Evolutionary conservation across 2,797 vertebrate genomes (phyloP).

Genomic region (Lacerta bilineata): DNA sequence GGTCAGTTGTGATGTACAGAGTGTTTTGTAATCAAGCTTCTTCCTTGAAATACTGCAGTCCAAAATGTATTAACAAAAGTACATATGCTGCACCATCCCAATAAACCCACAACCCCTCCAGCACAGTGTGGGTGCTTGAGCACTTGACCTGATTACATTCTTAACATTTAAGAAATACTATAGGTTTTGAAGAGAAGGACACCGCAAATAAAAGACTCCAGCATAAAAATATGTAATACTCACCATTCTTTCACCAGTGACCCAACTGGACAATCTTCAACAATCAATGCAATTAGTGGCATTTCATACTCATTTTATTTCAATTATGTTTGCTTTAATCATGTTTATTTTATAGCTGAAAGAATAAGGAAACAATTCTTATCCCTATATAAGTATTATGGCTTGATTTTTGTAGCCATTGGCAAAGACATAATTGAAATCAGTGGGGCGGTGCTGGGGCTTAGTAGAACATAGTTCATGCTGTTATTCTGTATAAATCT

Average conservation of each 20-base stretch:
- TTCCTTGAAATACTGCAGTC: no score
- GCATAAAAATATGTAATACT: background rate
- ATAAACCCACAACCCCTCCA: no score
- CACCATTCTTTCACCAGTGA: conserved; percentile 13
- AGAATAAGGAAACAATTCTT: conserved; percentile 37
- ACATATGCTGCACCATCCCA: no score
- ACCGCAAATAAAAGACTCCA: conserved; percentile 1
- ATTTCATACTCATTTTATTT: conserved; percentile 28
- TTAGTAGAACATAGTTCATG: conserved; percentile 51
- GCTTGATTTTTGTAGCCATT: conserved; percentile 41
- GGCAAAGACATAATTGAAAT: conserved; percentile 44
- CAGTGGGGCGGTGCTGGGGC: conserved; percentile 17
- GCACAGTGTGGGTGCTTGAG: no score
- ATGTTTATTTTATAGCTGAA: conserved; percentile 36
- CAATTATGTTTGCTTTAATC: conserved; percentile 39
- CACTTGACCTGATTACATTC: no score
- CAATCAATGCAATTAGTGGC: background rate
- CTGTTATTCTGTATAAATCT: conserved; percentile 65
- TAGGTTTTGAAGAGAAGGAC: background rate
- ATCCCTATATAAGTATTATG: conserved; percentile 34
- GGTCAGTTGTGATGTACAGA: no score
- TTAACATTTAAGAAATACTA: background rate
- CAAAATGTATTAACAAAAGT: no score
- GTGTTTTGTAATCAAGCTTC: no score
- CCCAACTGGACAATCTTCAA: conserved; percentile 4